Conservation (phyloP, 1,140 invertebrate genomes). For the Drosophila littoralis region DNA sequence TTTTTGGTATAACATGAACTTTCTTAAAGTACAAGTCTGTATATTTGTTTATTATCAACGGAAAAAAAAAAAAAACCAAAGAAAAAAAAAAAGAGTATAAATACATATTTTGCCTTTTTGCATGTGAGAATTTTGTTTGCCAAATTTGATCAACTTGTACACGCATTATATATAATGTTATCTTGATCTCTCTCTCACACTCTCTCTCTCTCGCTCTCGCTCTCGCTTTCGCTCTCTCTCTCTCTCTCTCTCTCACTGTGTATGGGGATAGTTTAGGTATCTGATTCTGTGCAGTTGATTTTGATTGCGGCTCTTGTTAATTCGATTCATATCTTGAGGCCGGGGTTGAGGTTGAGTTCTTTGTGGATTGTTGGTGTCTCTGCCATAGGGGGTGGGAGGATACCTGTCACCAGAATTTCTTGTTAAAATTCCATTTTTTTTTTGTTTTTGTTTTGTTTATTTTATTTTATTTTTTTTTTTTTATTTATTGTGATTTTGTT, state of each 20-base stretch:
- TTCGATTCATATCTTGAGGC: slow-evolving; percentile 36
- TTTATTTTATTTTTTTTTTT: slow-evolving; percentile 31
- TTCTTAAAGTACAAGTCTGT: slow-evolving; percentile 12
- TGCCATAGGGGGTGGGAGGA: slow-evolving; percentile 36
- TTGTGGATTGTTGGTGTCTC: slow-evolving; percentile 23
- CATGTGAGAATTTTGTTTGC: slow-evolving; percentile 19
- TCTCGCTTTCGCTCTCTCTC: not conserved
- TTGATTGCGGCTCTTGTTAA: slow-evolving; percentile 31
- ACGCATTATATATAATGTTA: slow-evolving; percentile 84
- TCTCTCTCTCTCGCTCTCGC: not conserved
- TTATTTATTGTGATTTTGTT: slow-evolving; percentile 32
- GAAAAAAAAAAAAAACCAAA: slow-evolving; percentile 1
- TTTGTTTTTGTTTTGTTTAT: slow-evolving; percentile 5
- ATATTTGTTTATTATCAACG: not conserved
- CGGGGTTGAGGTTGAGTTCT: slow-evolving; percentile 27
- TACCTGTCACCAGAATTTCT: slow-evolving; percentile 48
- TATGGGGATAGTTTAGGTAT: slow-evolving; percentile 26
- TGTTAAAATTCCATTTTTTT: slow-evolving; percentile 35
- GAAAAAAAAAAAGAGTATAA: not conserved
- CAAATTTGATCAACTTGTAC: slow-evolving; percentile 69
- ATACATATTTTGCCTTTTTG: slow-evolving; percentile 17
- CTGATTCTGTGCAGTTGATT: slow-evolving; percentile 24
- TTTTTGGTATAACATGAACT: slow-evolving; percentile 7
- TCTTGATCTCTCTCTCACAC: slow-evolving; percentile 60
- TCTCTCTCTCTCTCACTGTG: slow-evolving; percentile 16